phyloP scores from a whole-genome alignment of 1,140 invertebrate genomes.

The Hyphantria cunea region DNA sequence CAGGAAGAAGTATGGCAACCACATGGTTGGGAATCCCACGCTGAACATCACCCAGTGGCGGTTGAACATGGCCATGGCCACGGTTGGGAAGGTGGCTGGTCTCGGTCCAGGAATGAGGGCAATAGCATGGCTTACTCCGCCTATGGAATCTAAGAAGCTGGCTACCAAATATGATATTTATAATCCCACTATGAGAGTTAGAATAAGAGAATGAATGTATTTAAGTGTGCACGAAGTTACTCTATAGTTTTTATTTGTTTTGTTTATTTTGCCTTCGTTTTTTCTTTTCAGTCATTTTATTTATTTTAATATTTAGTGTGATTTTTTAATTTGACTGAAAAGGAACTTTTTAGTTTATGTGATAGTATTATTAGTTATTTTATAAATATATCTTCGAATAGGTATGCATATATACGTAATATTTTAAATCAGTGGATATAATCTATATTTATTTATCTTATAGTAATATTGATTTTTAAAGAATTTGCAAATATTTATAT shows the following conservation, averaged over 20 bases:
- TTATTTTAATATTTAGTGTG: constrained; percentile 26
- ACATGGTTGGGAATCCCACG: constrained; percentile 86
- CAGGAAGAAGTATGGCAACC: constrained; percentile 86
- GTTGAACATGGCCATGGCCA: constrained; percentile 43
- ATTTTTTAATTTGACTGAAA: constrained; percentile 59
- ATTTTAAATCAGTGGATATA: background rate
- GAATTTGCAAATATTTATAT: too few relatives aligned
- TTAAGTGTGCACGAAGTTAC: constrained; percentile 16
- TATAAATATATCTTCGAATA: constrained; percentile 22
- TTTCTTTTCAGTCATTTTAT: constrained; percentile 60
- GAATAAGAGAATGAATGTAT: constrained; percentile 18
- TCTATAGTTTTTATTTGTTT: background rate
- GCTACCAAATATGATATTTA: constrained; percentile 32
- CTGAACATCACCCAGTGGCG: constrained; percentile 74
- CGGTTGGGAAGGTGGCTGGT: constrained; percentile 83
- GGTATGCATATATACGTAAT: constrained; percentile 16
- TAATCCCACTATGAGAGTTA: background rate
- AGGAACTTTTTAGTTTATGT: constrained; percentile 39
- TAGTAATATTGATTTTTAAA: too few relatives aligned
- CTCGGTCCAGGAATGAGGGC: constrained; percentile 80
- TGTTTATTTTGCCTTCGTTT: constrained; percentile 26
- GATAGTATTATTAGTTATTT: constrained; percentile 29
- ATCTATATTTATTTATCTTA: background rate
- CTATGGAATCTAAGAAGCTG: constrained; percentile 67
- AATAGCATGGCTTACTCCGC: constrained; percentile 85